Conservation (phyloP, 2,797 vertebrate species). For the Phrynocephalus forsythii region DNA sequence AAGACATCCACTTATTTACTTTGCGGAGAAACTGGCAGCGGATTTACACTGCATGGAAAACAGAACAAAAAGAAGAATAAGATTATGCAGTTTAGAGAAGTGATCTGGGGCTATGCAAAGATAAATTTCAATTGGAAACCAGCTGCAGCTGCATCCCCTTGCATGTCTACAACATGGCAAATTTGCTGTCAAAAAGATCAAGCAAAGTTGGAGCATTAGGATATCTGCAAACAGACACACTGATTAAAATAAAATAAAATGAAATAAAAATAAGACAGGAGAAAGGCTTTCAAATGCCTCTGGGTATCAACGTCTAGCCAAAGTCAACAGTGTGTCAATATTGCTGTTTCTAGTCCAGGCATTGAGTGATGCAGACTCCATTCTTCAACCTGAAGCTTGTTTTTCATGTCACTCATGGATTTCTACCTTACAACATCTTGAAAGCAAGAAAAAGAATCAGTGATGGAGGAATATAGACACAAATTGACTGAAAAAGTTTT, state of each 20-base stretch:
- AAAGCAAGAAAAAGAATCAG: constrained; percentile 3
- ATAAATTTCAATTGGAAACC: background rate
- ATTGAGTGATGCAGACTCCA: background rate
- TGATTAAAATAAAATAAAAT: background rate
- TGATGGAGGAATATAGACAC: background rate
- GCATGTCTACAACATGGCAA: background rate
- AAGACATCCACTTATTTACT: background rate
- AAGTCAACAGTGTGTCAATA: constrained; percentile 33
- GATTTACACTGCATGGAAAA: background rate
- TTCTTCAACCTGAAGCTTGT: background rate
- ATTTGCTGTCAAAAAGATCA: constrained; percentile 11
- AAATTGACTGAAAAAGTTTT: constrained; percentile 15
- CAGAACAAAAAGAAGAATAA: constrained; percentile 17
- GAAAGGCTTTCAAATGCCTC: background rate
- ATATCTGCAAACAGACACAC: background rate
- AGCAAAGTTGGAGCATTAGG: constrained; percentile 16
- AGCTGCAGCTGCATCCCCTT: background rate
- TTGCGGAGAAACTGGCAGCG: background rate
- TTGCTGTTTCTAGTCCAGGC: constrained; percentile 14
- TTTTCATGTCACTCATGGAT: constrained; percentile 4
- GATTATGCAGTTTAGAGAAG: constrained; percentile 10
- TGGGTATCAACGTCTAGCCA: background rate
- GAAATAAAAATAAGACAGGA: constrained; percentile 2
- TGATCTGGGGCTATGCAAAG: background rate
- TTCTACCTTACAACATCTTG: background rate